Evolutionary conservation across 2,888 invertebrate genomes (phyloP), one percentile per base, ranked within the genome.

Genomic region (Xanthostigma xanthostigma): DNA sequence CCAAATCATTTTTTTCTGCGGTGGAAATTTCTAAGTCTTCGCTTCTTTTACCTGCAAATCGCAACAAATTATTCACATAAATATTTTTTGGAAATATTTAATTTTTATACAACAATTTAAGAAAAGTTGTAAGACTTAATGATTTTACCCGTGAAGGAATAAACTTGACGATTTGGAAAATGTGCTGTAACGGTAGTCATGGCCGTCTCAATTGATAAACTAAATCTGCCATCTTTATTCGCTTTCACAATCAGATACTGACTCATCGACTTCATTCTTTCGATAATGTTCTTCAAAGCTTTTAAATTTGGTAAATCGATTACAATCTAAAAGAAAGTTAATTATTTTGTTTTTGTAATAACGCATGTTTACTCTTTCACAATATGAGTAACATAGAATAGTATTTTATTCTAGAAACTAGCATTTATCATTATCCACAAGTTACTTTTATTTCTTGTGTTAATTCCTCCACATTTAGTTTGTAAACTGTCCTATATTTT

Each of bases 201-300:
- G 56, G 84, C 85, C 0, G 88, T 86, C 60, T 84, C 84, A 37
- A 89, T 82, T 56, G 82, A 79, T 38, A 93, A 64, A 13, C 78
- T 77, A 11, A 90, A 65, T 48, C 77, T 70, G 0, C 92, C 92
- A 47, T 72, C 71, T 35, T 78, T 76, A 36, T 80, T 84, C 0
- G 85, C 90, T 50, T 79, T 74, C 37, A 93, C 71, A 1, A 76
- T 75, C 36, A 93, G 70, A 51, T 75, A 76, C 0, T 82, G 72
- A 9, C 82, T 80, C 67, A 93, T 77, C 46, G 80, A 84, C 62
- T 84, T 85, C 78, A 94, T 81, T 53, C 86, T 75, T 53, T 94
- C 94, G 35, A 91, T 79, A 8, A 90, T 79, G 52, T 79, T 84
- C 36, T 84, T 77, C 8, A 94, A 64, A 46, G 83, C 72, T 58